Percentiles rank a stretch among this genome's conserved stretches.
Conservation (phyloP, 2,113 vertebrate genomes). For the Triplophysa dalaica region DNA sequence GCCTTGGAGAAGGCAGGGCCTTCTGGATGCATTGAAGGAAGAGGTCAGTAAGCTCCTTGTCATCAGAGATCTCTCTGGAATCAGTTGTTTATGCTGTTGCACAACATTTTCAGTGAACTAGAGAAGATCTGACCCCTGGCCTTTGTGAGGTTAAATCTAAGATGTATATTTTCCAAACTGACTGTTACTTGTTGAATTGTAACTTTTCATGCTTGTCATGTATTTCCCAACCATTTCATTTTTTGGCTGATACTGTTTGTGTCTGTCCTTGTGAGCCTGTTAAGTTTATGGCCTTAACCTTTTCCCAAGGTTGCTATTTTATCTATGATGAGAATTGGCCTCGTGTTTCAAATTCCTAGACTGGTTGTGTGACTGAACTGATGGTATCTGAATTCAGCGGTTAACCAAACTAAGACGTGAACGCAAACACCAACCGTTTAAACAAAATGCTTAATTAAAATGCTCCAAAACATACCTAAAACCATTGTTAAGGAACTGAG, state of each 20-base stretch:
- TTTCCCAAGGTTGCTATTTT: constrained; percentile 37
- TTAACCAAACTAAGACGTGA: background rate
- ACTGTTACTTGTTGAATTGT: background rate
- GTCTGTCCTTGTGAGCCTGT: background rate
- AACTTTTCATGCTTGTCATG: background rate
- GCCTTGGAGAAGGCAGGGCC: constrained; percentile 77
- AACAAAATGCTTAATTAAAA: background rate
- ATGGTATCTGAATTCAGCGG: background rate
- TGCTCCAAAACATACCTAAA: no score
- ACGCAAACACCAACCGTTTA: background rate
- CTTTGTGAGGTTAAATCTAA: background rate
- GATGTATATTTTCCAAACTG: background rate
- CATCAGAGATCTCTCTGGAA: background rate
- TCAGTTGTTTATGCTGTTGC: background rate
- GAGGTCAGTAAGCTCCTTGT: constrained; percentile 76
- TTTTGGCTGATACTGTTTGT: no score
- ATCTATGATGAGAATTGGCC: constrained; percentile 19
- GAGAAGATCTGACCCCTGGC: background rate
- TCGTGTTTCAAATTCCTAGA: constrained; percentile 44
- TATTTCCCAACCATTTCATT: background rate
- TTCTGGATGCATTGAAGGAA: constrained; percentile 57
- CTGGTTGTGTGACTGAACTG: background rate
- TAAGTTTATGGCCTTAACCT: constrained; percentile 12
- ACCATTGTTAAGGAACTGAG: background rate
- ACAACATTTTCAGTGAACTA: background rate